These are phyloP conservation scores for Pteronura brasiliensis DNA, from an alignment of 2,113 vertebrate species.

Conservation along the genomic window DNA sequence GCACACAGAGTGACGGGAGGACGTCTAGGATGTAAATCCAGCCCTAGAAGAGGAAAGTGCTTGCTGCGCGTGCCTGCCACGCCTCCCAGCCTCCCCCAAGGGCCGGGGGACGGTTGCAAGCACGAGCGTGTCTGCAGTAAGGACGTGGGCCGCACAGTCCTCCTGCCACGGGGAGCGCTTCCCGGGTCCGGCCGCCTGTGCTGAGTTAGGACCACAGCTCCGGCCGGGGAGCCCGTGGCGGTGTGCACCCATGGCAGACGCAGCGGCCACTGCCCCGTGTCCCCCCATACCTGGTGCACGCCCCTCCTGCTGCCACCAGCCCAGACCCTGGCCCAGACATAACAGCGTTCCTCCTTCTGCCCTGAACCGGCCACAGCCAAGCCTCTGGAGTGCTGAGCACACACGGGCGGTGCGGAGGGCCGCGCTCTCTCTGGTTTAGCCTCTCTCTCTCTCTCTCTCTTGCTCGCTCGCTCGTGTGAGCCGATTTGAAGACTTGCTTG, in stretches of 20 bases:
- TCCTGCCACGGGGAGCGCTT: rapidly evolving
- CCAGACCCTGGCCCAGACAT: not conserved
- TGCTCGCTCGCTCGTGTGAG: not conserved
- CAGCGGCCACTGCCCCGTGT: rapidly evolving
- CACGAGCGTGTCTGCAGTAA: rapidly evolving
- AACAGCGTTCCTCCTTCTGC: rapidly evolving
- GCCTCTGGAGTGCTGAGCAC: not conserved
- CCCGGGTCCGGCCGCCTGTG: rapidly evolving
- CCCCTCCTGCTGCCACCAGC: not conserved
- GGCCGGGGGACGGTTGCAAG: not conserved
- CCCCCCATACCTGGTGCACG: rapidly evolving
- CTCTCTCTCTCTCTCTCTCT: too few species aligned
- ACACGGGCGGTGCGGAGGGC: rapidly evolving
- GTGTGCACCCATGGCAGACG: not conserved
- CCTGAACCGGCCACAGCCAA: rapidly evolving
- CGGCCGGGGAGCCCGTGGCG: not conserved
- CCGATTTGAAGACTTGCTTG: rapidly evolving
- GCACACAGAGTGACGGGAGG: too few species aligned
- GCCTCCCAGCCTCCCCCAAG: not conserved
- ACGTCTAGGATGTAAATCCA: not conserved
- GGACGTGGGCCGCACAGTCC: rapidly evolving
- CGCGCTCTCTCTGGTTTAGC: not conserved
- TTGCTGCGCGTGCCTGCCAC: too few species aligned
- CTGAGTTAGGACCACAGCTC: not conserved
- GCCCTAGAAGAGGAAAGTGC: not conserved